Evolutionary conservation across 2,888 invertebrate species (phyloP), one percentile per base, ranked within the genome.

Genomic region (Lochmaea capreae): DNA sequence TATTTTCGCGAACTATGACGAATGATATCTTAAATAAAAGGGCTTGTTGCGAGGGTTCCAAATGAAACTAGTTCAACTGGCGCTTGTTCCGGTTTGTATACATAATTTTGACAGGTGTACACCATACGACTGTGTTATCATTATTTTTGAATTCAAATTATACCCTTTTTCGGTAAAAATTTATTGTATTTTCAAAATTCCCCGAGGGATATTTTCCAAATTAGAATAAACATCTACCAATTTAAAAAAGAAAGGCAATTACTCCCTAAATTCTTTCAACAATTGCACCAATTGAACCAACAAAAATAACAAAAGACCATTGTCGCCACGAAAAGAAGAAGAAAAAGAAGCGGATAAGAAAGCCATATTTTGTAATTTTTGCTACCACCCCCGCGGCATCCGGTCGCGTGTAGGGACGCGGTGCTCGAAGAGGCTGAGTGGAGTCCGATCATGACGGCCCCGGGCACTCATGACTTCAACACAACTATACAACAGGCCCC

Each of bases 331-430:
- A 65, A 33, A 63, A 62, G 46, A 57, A 59, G 42, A 58, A 73
- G 59, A 62, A 71, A 67, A 71, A 74, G 66, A 70, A 67, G 58
- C 54, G 49, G 65, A 65, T 0, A 33, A 8, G 26, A 26, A 26
- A 26, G 67, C 14, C 57, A 39, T 66, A 84, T 83, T 84, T 84
- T 84, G 84, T 84, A 84, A 84, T 83, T 83, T 63, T 83, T 82
- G 85, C 85, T 85, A 86, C 86, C 86, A 85, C 86, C 86, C 86
- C 86, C 86, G 86, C 86, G 86, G 86, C 86, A 82, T 82, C 83
- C 81, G 84, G 86, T 86, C 86, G 86, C 86, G 86, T 86, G 86
- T 85, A 80, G 79, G 79, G 76, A 79, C 77, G 79, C 67, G 39
- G 73, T 22, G n/a, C 46, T 49, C 62, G 62, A 63, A 43, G 62